These are phyloP conservation scores for Drosophila prostipennis DNA, from an alignment of 2,888 invertebrate genomes.

Conservation along the genomic window DNA sequence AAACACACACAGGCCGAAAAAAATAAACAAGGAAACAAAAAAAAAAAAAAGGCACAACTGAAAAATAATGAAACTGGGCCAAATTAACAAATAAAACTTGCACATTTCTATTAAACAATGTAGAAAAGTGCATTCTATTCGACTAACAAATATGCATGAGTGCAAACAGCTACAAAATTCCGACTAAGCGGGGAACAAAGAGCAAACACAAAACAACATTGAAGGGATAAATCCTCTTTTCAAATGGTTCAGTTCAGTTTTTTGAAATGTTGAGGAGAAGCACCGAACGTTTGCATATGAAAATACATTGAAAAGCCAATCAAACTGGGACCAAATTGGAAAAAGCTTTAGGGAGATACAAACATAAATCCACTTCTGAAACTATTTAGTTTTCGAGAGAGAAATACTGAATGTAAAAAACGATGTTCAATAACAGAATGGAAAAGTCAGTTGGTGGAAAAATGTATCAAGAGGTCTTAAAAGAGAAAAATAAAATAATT, in stretches of 20 bases:
- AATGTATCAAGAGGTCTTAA: too few relatives aligned
- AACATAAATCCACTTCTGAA: background rate
- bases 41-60: background rate
- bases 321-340: background rate
- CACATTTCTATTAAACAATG: constrained; percentile 70
- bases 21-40: constrained; percentile 10
- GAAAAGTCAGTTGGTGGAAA: too few relatives aligned
- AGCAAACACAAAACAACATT: background rate
- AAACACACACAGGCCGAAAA: constrained; percentile 23
- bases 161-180: constrained; percentile 9
- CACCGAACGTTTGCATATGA: constrained; percentile 3
- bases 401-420: too few relatives aligned
- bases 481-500: too few relatives aligned
- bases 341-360: background rate
- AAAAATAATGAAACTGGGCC: constrained; percentile 55
- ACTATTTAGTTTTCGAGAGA: background rate
- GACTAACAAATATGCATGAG: constrained; percentile 34
- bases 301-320: background rate
- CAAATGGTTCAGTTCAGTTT: constrained; percentile 5
- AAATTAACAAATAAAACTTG: constrained; percentile 73
- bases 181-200: constrained; percentile 20
- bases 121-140: constrained; percentile 63
- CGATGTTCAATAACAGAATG: too few relatives aligned
- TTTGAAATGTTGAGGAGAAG: background rate
- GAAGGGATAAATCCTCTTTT: constrained; percentile 28